These are phyloP conservation scores for Xerus inauris DNA, from an alignment of 2,113 vertebrate species.

Conservation along the genomic window DNA sequence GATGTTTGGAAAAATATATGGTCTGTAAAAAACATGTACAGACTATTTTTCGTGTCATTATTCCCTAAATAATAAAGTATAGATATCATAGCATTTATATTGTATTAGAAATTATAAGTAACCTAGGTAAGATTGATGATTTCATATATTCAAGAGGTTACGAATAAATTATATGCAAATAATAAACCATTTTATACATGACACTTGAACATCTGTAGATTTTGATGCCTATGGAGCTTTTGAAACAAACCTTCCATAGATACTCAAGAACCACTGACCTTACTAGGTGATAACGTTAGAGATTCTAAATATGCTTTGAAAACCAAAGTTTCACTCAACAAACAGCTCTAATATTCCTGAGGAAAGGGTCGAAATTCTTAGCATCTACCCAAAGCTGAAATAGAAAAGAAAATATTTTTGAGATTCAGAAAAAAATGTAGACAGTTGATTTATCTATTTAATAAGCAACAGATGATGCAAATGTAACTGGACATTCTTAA, in stretches of 20 bases:
- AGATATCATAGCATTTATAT: neutral
- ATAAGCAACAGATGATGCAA: neutral
- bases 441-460: neutral
- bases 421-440: neutral
- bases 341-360: neutral
- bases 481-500: constrained; percentile 2
- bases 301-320: neutral
- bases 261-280: neutral
- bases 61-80: neutral
- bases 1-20: neutral
- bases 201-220: neutral
- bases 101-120: neutral
- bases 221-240: neutral
- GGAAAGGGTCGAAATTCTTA: neutral
- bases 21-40: neutral
- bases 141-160: neutral
- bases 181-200: neutral
- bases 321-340: constrained; percentile 27
- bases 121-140: neutral
- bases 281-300: neutral
- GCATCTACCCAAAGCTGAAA: constrained; percentile 2
- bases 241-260: neutral
- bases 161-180: neutral
- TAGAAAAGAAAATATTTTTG: constrained; percentile 13
- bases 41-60: neutral